A percentile compares a stretch with the other conserved stretches of the same genome.
phyloP scores from a whole-genome alignment of 2,797 vertebrate species.

The Xiphophorus birchmanni region DNA sequence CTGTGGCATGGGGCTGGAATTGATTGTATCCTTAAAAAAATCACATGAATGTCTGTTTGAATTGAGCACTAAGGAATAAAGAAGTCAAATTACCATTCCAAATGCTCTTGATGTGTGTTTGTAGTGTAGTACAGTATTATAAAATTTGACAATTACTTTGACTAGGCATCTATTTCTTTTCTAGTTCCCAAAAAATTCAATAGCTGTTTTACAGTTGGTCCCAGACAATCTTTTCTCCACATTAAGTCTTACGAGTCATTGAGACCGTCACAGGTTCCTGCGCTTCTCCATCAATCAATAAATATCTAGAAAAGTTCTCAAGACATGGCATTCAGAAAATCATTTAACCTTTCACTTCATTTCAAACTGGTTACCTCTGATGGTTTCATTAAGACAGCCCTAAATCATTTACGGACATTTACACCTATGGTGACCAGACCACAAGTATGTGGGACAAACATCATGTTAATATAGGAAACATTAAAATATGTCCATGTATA shows the following conservation, averaged over 20 bases:
- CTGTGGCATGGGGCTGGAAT: background rate
- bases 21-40: background rate
- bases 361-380: background rate
- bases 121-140: background rate
- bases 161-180: background rate
- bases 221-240: background rate
- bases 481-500: background rate
- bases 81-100: background rate
- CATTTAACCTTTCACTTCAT: background rate
- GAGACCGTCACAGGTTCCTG: background rate
- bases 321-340: background rate
- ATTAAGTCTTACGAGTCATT: background rate
- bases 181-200: background rate
- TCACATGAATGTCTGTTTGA: background rate
- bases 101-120: background rate
- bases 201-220: background rate
- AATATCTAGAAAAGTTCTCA: background rate
- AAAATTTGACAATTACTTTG: background rate
- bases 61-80: background rate
- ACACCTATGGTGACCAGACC: background rate
- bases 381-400: background rate
- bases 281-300: background rate
- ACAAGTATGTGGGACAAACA: background rate
- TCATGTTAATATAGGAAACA: background rate
- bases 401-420: background rate